Conservation (phyloP, 2,888 invertebrate species). For the Copidosoma aretas region DNA sequence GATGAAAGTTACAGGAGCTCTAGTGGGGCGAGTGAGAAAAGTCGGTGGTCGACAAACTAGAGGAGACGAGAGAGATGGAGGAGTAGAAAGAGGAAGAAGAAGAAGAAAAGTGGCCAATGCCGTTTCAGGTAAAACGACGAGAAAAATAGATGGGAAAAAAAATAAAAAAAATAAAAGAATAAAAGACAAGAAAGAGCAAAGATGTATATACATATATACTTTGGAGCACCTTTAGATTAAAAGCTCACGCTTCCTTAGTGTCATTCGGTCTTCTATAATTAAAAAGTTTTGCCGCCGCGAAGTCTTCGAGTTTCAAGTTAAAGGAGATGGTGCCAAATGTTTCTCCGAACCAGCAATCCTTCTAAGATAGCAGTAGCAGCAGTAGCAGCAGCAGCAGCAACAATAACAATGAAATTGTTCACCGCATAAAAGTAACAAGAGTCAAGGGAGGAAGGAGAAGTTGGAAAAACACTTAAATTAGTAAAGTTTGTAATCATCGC, state of each 20-base stretch:
- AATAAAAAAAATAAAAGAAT: neutral
- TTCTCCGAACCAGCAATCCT: no score
- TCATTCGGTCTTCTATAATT: slow-evolving; percentile 45
- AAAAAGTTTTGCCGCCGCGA: slow-evolving; percentile 42
- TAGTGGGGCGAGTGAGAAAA: slow-evolving; percentile 2
- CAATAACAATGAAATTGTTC: slow-evolving; percentile 40
- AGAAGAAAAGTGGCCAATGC: no score
- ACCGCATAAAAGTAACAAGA: slow-evolving; percentile 38
- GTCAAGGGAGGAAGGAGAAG: neutral
- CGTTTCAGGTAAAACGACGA: slow-evolving; percentile 27
- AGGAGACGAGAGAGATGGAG: slow-evolving; percentile 9
- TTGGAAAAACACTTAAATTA: slow-evolving; percentile 40
- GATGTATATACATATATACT: slow-evolving; percentile 16
- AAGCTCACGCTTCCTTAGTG: slow-evolving; percentile 47
- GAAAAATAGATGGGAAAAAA: neutral
- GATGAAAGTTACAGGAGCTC: slow-evolving; percentile 21
- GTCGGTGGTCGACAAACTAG: slow-evolving; percentile 33
- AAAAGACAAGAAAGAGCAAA: slow-evolving; percentile 26
- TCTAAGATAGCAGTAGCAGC: no score
- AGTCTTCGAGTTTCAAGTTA: slow-evolving; percentile 27
- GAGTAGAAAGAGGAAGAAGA: slow-evolving; percentile 12
- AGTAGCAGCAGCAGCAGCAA: neutral
- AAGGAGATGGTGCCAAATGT: slow-evolving; percentile 14
- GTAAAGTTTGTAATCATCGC: slow-evolving; percentile 42
- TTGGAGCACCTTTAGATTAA: slow-evolving; percentile 47